Evolutionary conservation across 1,140 invertebrate species (phyloP).

Genomic region (Bombyx mandarina): DNA sequence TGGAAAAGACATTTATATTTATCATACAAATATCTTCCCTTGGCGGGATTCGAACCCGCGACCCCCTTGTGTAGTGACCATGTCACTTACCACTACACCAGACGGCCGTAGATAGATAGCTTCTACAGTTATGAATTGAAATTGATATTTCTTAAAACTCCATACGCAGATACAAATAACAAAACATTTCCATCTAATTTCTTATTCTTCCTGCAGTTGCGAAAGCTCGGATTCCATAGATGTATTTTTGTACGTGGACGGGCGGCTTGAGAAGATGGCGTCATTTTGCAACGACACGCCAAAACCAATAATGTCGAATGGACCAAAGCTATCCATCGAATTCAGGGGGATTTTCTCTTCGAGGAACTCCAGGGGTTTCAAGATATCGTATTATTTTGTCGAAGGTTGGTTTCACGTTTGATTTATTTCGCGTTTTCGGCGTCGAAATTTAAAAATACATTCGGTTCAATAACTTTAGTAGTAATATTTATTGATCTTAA

Average conservation of each 20-base stretch:
- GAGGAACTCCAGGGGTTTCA: slow-evolving; percentile 83
- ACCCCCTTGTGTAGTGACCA: too few relatives aligned
- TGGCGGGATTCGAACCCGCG: too few relatives aligned
- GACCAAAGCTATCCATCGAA: slow-evolving; percentile 84
- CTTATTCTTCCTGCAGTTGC: slow-evolving; percentile 74
- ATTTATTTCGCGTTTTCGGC: too few relatives aligned
- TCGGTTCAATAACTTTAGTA: too few relatives aligned
- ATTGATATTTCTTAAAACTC: too few relatives aligned
- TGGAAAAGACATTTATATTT: too few relatives aligned
- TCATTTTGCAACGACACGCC: slow-evolving; percentile 85
- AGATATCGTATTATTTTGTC: slow-evolving; percentile 87
- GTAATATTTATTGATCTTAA: too few relatives aligned
- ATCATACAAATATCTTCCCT: too few relatives aligned
- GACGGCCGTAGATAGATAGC: too few relatives aligned
- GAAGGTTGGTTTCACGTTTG: slow-evolving; percentile 79
- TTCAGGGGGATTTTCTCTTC: slow-evolving; percentile 82
- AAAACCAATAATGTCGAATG: slow-evolving; percentile 91
- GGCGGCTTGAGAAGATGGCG: slow-evolving; percentile 84
- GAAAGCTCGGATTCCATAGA: slow-evolving; percentile 83
- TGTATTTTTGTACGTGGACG: slow-evolving; percentile 84
- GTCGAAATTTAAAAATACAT: too few relatives aligned
- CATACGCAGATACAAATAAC: neutral
- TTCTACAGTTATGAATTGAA: too few relatives aligned
- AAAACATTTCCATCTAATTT: neutral
- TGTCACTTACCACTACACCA: too few relatives aligned